These are phyloP conservation scores for Leptinotarsa undecemlineata DNA, from an alignment of 1,140 invertebrate species.

Conservation along the genomic window DNA sequence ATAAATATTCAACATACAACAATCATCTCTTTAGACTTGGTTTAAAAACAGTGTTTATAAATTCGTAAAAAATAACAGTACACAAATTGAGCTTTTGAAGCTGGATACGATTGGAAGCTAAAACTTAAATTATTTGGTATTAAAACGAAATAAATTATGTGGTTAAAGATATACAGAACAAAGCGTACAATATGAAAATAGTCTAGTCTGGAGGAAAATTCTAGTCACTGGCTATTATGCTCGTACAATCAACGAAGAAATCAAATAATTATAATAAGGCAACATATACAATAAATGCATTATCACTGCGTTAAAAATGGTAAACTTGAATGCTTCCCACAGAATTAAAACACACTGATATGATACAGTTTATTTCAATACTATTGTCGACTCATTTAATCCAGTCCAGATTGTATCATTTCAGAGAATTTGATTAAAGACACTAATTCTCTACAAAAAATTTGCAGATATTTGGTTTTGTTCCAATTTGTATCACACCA, in stretches of 20 bases:
- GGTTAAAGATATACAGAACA: not conserved
- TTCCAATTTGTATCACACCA: too few species aligned
- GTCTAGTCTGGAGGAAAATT: not conserved
- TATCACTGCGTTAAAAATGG: not conserved
- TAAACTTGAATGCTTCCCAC: not conserved
- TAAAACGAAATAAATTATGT: not conserved
- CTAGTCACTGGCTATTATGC: too few species aligned
- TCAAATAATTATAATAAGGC: not conserved
- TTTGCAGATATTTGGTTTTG: too few species aligned
- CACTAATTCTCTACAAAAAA: too few species aligned
- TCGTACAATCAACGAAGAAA: too few species aligned
- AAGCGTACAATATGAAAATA: conserved; percentile 7
- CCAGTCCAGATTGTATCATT: too few species aligned
- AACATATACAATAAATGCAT: conserved; percentile 1
- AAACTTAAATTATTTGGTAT: conserved; percentile 22
- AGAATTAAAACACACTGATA: not conserved
- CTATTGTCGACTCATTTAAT: too few species aligned
- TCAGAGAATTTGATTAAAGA: too few species aligned
- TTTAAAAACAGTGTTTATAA: conserved; percentile 1
- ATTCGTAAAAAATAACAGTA: conserved; percentile 21
- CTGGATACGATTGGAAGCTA: conserved; percentile 1
- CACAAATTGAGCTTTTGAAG: conserved; percentile 22
- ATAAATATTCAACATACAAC: conserved; percentile 14
- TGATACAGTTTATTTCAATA: too few species aligned
- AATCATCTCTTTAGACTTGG: not conserved